phyloP scores from a whole-genome alignment of 2,797 vertebrate genomes.

The Aldrovandia affinis region DNA sequence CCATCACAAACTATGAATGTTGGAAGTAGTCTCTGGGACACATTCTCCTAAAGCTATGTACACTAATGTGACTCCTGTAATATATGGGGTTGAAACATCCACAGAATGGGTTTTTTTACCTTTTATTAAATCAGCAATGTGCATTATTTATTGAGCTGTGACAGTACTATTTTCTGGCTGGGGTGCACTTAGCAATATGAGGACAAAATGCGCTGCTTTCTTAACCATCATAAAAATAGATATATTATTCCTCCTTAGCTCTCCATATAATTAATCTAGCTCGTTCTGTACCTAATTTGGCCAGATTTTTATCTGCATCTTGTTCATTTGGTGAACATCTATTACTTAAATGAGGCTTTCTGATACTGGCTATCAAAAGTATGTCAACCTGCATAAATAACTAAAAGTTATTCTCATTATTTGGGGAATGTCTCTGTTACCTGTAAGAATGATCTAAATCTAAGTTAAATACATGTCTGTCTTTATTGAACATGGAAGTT shows the following conservation, averaged over 20 bases:
- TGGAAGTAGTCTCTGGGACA: neutral
- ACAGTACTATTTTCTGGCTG: neutral
- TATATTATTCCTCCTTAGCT: neutral
- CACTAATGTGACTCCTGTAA: neutral
- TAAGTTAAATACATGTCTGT: neutral
- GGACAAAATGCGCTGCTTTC: constrained; percentile 12
- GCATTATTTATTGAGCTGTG: constrained; percentile 20
- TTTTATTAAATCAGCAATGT: constrained; percentile 5
- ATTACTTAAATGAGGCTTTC: neutral
- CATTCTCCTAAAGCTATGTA: constrained; percentile 9
- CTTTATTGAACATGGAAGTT: neutral
- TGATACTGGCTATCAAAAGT: neutral
- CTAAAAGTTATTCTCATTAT: neutral
- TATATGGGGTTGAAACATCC: neutral
- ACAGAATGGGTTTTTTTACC: neutral
- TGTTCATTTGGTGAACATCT: constrained; percentile 1
- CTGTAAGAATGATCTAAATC: neutral
- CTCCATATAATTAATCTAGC: neutral
- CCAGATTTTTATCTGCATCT: neutral
- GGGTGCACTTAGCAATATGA: constrained; percentile 10
- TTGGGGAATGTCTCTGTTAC: neutral
- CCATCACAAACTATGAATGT: neutral
- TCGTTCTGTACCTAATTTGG: neutral
- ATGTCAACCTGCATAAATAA: constrained; percentile 7
- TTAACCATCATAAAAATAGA: neutral